These are phyloP conservation scores for Ichneumoninae sp. DNA, from an alignment of 2,888 invertebrate species.

Conservation along the genomic window DNA sequence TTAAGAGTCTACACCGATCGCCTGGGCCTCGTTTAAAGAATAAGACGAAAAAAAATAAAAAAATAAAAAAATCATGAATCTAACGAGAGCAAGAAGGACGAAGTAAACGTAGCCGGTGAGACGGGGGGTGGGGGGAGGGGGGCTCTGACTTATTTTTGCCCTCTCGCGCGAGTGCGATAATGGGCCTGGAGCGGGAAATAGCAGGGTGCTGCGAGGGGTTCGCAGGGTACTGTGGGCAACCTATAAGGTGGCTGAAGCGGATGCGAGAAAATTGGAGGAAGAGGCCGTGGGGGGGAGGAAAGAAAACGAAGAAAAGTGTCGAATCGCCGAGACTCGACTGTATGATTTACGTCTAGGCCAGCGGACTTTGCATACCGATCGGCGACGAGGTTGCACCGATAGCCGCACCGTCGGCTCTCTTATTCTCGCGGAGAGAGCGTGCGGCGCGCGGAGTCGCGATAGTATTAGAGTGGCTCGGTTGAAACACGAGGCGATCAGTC, in stretches of 20 bases:
- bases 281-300: conserved; percentile 21
- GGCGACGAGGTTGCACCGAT: conserved; percentile 54
- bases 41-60: conserved; percentile 27
- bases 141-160: conserved; percentile 80
- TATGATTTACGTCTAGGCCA: conserved; percentile 79
- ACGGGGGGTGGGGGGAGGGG: conserved; percentile 26
- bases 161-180: conserved; percentile 78
- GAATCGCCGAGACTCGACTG: conserved; percentile 70
- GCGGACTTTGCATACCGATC: conserved; percentile 80
- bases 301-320: conserved; percentile 68
- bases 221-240: not conserved
- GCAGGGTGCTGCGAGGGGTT: conserved; percentile 51
- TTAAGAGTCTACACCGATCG: conserved; percentile 85
- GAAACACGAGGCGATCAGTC: conserved; percentile 27
- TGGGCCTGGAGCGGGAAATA: conserved; percentile 75
- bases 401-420: not conserved
- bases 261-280: conserved; percentile 31
- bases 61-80: conserved; percentile 7
- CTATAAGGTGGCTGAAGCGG: conserved; percentile 38
- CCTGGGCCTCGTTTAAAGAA: conserved; percentile 82
- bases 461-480: conserved; percentile 42
- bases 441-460: conserved; percentile 2
- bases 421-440: conserved; percentile 8
- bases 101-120: conserved; percentile 3
- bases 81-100: conserved; percentile 26